These are phyloP conservation scores for Hylia prasina DNA, from an alignment of 2,113 vertebrate genomes.

Conservation along the genomic window DNA sequence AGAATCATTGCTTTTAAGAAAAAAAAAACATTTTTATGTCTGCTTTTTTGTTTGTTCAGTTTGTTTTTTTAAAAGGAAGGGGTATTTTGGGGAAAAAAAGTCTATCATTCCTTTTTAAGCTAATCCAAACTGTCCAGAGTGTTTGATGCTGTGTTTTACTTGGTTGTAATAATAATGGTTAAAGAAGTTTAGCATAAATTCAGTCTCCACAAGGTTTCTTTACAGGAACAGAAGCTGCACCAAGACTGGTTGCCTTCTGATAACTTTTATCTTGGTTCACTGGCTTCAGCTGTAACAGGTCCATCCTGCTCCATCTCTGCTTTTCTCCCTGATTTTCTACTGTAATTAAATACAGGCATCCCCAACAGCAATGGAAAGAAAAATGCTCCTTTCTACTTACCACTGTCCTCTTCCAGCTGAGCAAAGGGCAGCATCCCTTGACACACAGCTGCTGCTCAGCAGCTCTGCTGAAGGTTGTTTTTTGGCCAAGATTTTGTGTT, in stretches of 20 bases:
- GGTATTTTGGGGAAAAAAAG: fast-evolving
- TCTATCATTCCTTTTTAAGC: neutral
- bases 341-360: neutral
- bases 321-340: neutral
- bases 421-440: neutral
- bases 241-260: neutral
- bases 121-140: neutral
- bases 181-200: constrained; percentile 4
- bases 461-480: neutral
- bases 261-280: neutral
- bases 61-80: neutral
- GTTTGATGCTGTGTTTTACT: constrained; percentile 31
- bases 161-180: neutral
- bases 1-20: constrained; percentile 28
- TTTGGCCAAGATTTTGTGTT: neutral
- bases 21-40: neutral
- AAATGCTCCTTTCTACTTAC: neutral
- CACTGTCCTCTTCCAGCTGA: fast-evolving
- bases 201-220: neutral
- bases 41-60: neutral
- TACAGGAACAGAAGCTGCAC: neutral
- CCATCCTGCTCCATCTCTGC: neutral
- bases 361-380: neutral
- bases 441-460: fast-evolving
- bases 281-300: fast-evolving